Base-by-base conservation (phyloP, 2,797 vertebrate species). In the Microctenopoma lineatum region DNA sequence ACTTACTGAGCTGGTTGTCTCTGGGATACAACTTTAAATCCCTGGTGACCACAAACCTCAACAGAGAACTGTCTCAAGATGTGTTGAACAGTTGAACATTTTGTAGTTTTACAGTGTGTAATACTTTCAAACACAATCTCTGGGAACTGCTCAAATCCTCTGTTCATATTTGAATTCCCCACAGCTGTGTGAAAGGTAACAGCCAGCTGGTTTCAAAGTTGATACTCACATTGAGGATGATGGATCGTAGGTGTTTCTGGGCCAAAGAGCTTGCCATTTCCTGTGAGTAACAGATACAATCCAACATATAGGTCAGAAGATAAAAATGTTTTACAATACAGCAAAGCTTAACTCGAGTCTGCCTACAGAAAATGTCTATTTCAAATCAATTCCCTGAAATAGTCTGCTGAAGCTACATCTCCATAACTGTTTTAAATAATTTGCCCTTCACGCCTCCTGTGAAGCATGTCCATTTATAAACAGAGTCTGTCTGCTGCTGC, bases 181-280 rank as follows among this genome's bases (percentile, higher is more conserved):
- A 59, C 13, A 54, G 16, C 39, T 1, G 10, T 50, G 11, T 57
- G 39, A 58, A 41, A 51, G 52, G 47, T 56, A 53, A 65, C 4
- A 61, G 21, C 55, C 56, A 18, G 53, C 44, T 46, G n/a, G n/a
- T 42, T 62, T 73, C 52, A 59, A 68, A 52, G 34, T 59, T 59
- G 34, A 69, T 71, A 95, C 96, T 95, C 87, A 96, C 96, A 62
- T 96, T 96, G 34, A 95, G 94, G 79, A 97, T 96, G 85, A 97
- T 97, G 74, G 95, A 95, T 38, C 96, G 90, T 78, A 99, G 94
- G 90, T 99, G 97, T 91, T 98, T 99, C 95, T 99, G 98, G 53
- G 97, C 96, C 90, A 98, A 94, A 59, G 96, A 94, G 65, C 96
- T 97, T 42, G 98, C 97, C 97, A 99, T 99, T 87, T 98, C 98